These are phyloP conservation scores for Neosilurus mollespiculum DNA, from an alignment of 2,797 vertebrate genomes.

Conservation along the genomic window DNA sequence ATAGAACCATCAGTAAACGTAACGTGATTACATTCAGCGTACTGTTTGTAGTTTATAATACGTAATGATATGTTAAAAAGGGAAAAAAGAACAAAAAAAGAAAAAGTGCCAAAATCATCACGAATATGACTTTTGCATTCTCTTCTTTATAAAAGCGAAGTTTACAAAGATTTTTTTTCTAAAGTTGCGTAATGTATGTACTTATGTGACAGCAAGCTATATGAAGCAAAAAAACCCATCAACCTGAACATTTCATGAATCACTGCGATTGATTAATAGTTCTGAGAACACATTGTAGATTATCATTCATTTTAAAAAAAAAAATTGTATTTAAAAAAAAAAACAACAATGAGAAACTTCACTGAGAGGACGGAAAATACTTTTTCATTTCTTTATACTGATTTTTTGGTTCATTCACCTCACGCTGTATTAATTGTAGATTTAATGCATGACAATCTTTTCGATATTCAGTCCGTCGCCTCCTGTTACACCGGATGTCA, in stretches of 20 bases:
- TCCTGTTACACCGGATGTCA: constrained; percentile 61
- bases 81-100: background rate
- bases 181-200: constrained; percentile 58
- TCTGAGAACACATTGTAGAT: constrained; percentile 15
- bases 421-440: constrained; percentile 68
- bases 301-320: background rate
- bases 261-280: constrained; percentile 39
- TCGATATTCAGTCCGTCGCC: constrained; percentile 61
- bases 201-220: constrained; percentile 61
- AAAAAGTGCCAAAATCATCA: constrained; percentile 35
- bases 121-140: constrained; percentile 37
- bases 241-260: constrained; percentile 46
- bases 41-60: constrained; percentile 2
- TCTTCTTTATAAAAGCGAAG: constrained; percentile 51
- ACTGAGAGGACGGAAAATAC: background rate
- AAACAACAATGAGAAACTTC: background rate
- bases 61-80: constrained; percentile 2
- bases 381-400: background rate
- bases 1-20: background rate
- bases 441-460: constrained; percentile 86
- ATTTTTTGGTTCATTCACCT: constrained; percentile 27
- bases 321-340: background rate
- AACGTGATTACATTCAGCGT: background rate
- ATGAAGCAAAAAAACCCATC: constrained; percentile 59
- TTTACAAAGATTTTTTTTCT: constrained; percentile 49